phyloP scores from a whole-genome alignment of 2,888 invertebrate species.

The Orthosia incerta region DNA sequence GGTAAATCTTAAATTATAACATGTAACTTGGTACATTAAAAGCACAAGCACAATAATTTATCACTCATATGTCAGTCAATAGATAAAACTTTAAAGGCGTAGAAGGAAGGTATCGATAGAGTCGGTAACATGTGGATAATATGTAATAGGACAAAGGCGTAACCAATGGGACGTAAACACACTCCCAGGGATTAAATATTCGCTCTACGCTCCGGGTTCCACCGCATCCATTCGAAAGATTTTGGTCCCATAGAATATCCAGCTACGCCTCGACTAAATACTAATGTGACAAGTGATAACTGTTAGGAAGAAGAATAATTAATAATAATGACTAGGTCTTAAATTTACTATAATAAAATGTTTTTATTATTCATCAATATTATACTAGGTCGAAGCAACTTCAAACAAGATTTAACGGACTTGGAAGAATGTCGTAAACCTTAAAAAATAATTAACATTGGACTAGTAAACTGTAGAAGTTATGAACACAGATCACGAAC shows the following conservation, averaged over 20 bases:
- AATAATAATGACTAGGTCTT: constrained; percentile 72
- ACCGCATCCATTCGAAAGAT: constrained; percentile 74
- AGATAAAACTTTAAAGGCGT: constrained; percentile 84
- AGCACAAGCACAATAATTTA: constrained; percentile 89
- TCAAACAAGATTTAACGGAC: constrained; percentile 36
- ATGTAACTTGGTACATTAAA: constrained; percentile 89
- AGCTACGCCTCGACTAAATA: constrained; percentile 84
- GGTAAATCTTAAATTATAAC: constrained; percentile 82
- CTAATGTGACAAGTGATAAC: constrained; percentile 70
- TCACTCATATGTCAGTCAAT: constrained; percentile 89
- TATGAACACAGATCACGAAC: constrained; percentile 80
- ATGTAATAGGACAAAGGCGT: constrained; percentile 81
- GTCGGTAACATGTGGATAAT: constrained; percentile 70
- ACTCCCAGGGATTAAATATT: constrained; percentile 76
- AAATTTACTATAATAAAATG: constrained; percentile 59
- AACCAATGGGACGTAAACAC: constrained; percentile 86
- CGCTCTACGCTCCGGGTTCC: constrained; percentile 77
- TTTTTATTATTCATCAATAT: constrained; percentile 24
- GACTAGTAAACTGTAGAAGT: constrained; percentile 73
- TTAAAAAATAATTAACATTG: constrained; percentile 64
- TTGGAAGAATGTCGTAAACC: constrained; percentile 52
- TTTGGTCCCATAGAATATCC: constrained; percentile 86
- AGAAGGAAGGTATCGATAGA: constrained; percentile 84
- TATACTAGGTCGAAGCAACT: constrained; percentile 41
- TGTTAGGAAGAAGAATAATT: constrained; percentile 70